Base-by-base conservation (phyloP, 2,888 invertebrate genomes). In the Brachyopa scutellaris region DNA sequence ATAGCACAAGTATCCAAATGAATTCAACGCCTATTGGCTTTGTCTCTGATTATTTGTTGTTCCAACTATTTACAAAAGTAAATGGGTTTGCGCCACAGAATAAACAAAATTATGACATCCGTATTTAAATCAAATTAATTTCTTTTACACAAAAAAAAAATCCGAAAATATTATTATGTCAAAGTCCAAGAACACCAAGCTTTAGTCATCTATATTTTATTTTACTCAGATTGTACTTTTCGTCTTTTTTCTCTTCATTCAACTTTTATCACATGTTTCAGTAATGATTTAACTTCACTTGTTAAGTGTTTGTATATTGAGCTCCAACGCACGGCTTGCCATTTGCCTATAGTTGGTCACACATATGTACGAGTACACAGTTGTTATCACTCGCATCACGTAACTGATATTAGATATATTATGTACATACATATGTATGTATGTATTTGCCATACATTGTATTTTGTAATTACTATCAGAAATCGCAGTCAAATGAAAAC, bases 311-410 rank as follows among this genome's bases (percentile, higher is more conserved):
- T 23, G n/a, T 67, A 64, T 64, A 21, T 53, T 61, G 69, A 15
- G 29, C 62, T 40, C 62, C 42, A 51, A 66, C 42, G 11, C 38
- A 59, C 61, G 40, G 55, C 45, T 61, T 62, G 36, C 36, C 45
- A 49, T 40, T 55, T 47, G 19, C 23, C 38, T 7, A 21, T 45
- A 31, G 51, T 36, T 59, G 42, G 13, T 23, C 47, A 19, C 40
- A 64, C 53, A 66, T 17, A 9, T 4, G 33, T 26, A 8, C 26
- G 31, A 57, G 66, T 13, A 21, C 57, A 49, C 29, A 3, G 21
- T 33, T 64, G 67, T 80, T 80, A 80, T 80, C 79, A 74, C 40
- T 36, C 67, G 15, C 31, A 73, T 79, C 67, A 78, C 72, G 59
- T 78, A 72, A 73, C 26, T 40, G 67, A 73, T 79, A 73, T 73